Base-by-base conservation (phyloP, 2,113 vertebrate genomes). In the Bathybates hornii region DNA sequence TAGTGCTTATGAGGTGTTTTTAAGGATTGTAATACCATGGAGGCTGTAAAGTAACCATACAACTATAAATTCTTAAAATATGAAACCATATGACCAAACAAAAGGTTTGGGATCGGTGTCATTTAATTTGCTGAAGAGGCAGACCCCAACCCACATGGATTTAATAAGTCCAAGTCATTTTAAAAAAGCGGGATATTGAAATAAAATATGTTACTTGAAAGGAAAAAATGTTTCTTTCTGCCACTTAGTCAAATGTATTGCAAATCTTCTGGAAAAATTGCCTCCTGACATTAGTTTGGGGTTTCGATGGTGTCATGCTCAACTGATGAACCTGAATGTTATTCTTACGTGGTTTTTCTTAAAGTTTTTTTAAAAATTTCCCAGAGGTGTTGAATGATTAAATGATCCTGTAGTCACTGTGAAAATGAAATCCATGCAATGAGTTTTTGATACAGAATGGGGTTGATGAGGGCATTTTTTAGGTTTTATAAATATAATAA, bases 151-250 rank as follows among this genome's bases (percentile, higher is more conserved):
- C 12, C 38, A 79, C 56, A 2, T 43, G 4, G 4, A 52, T 27
- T 3, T 13, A 7, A 76, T n/a, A 13, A n/a, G 50, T 4, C 7
- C 6, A 19, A 54, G 66, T 73, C n/a, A 32, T 79, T 32, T 4
- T 6, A 1, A 17, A 80, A 83, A 57, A n/a, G 29, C 11, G 14
- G 27, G 13, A 82, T 52, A 82, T 76, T 34, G 5, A 6, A 83
- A 87, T 84, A 80, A 87, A 85, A 82, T 9, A 32, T 16, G 36
- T 38, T 52, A 34, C 17, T 63, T 21, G 43, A 32, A 50, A 29
- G 24, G 16, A 19, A 76, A 76, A 53, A 53, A 19, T 4, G 59
- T 11, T 19, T 84, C 11, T 16, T 29, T 52, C 19, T 81, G 79
- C 50, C 59, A 80, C 16, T 71, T 41, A 50, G 21, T 29, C 11